Base-by-base conservation (phyloP, 2,888 invertebrate genomes). In the Neoitamus cyanurus region DNA sequence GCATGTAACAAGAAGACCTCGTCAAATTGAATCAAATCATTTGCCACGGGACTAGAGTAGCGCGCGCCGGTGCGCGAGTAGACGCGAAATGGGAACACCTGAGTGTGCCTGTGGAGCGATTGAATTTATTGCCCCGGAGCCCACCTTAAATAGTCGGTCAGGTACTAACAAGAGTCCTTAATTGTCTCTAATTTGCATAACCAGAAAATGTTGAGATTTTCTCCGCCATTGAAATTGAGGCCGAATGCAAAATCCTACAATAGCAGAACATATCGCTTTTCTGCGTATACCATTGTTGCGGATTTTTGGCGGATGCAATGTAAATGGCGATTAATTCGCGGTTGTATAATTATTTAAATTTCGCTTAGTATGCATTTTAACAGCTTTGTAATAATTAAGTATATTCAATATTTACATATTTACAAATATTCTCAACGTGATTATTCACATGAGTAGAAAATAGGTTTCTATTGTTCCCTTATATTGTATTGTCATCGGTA, bases 111-210 rank as follows among this genome's bases (percentile, higher is more conserved):
- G 36, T 13, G 58, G 36, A 46, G 20, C 46, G 58, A 68, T 83
- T 69, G 37, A 83, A 83, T 83, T 83, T 83, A 83, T 83, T 15
- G 42, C 83, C 69, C 36, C 15, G 30, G 69, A 37, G 69, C 70
- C 42, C 68, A 42, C 42, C 69, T 83, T 83, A 83, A 83, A 70
- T 83, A 83, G 83, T 83, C 83, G 83, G 83, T 37, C 83, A 69
- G 70, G 70, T 70, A 28, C 69, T 83, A 70, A 83, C 83, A 83
- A 83, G 70, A 70, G 37, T 83, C 70, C 83, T 83, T 83, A 83
- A 83, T 83, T 83, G 83, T 83, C 69, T 70, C 70, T 42, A 42
- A 83, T 83, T 83, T 83, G 83, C 83, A 83, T 83, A 83, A 83
- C 78, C 78, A 80, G 48, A 48, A 58, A 80, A 58, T 25, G 6